phyloP scores from a whole-genome alignment of 2,113 vertebrate genomes.

The Lonchura striata region DNA sequence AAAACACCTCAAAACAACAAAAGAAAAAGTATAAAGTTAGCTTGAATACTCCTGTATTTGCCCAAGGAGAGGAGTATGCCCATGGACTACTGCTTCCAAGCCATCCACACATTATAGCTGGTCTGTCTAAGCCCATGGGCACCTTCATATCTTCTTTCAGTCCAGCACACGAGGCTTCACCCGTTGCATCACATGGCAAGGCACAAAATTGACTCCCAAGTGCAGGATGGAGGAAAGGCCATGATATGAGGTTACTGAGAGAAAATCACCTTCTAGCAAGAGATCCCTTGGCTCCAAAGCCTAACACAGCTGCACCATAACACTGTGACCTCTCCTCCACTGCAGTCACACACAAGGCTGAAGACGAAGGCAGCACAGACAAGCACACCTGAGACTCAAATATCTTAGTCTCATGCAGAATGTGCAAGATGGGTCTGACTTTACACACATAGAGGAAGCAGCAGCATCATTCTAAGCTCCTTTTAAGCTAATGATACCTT shows the following conservation, averaged over 20 bases:
- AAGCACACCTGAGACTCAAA: background rate
- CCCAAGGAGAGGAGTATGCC: background rate
- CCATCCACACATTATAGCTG: fast-evolving
- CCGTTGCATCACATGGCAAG: background rate
- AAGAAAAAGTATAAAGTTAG: background rate
- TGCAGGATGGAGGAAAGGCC: background rate
- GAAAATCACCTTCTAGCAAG: background rate
- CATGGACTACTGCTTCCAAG: background rate
- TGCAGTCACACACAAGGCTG: background rate
- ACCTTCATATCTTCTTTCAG: background rate
- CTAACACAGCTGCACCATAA: background rate
- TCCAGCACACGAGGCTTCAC: background rate
- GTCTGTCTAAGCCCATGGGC: background rate
- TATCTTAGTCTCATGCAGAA: background rate
- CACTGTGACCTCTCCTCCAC: background rate
- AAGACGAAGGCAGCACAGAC: background rate
- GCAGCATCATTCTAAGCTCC: background rate
- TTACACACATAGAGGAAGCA: background rate
- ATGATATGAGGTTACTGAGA: background rate
- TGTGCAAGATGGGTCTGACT: background rate
- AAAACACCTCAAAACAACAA: background rate
- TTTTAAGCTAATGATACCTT: background rate
- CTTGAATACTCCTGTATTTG: fast-evolving
- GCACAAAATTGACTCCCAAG: background rate
- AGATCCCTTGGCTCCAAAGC: background rate